A percentile compares a stretch with the other conserved stretches of the same genome.
Conservation (phyloP, 2,888 invertebrate genomes). For the Periphyllus acericola region DNA sequence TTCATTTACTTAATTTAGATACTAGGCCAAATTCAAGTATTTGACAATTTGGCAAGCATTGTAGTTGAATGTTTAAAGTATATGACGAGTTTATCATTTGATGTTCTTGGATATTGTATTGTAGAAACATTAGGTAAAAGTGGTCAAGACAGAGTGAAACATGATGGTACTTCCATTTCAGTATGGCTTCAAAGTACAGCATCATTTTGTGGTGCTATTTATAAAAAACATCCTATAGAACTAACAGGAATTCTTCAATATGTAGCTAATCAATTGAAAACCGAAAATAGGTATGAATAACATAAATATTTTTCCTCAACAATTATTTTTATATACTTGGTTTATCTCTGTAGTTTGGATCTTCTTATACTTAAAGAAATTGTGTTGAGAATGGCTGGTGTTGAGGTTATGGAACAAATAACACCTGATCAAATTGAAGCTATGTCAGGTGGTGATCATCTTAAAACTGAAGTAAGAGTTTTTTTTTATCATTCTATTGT, state of each 20-base stretch:
- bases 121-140: conserved; percentile 90
- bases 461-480: conserved; percentile 85
- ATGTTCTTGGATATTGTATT: conserved; percentile 94
- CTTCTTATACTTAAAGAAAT: conserved; percentile 94
- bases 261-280: conserved; percentile 95
- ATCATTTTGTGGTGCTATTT: conserved; percentile 94
- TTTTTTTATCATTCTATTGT: conserved; percentile 10
- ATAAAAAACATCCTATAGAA: conserved; percentile 89
- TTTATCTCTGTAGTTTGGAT: conserved; percentile 76
- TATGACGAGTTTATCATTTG: conserved; percentile 92
- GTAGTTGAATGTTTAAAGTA: conserved; percentile 98
- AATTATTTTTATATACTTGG: conserved; percentile 38
- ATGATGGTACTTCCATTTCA: conserved; percentile 91
- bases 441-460: conserved; percentile 94
- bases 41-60: conserved; percentile 93
- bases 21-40: conserved; percentile 85
- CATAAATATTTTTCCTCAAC: conserved; percentile 14
- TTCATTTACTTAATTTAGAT: conserved; percentile 68
- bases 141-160: conserved; percentile 77
- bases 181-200: conserved; percentile 94
- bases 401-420: conserved; percentile 96
- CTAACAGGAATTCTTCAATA: conserved; percentile 94
- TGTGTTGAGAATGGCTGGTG: conserved; percentile 99
- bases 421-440: conserved; percentile 96
- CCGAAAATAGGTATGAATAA: conserved; percentile 83